Conservation (phyloP, 2,888 invertebrate species). For the Lysandra bellargus region DNA sequence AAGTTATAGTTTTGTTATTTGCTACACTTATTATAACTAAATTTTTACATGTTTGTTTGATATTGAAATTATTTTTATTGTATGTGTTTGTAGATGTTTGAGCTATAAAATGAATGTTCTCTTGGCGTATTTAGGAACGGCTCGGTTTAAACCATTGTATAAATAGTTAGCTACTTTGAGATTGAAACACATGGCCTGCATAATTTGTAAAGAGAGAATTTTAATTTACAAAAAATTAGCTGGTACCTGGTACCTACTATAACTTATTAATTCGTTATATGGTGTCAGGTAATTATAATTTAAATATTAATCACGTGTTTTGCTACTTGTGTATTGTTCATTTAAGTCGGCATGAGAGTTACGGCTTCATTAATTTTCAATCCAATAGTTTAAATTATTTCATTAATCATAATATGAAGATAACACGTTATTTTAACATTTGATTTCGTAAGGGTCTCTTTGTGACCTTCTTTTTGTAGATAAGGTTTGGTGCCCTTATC, state of each 20-base stretch:
- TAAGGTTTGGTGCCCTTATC: no score
- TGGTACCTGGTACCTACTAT: not conserved
- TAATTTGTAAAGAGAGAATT: slow-evolving; percentile 2
- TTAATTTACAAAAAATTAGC: not conserved
- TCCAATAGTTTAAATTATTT: no score
- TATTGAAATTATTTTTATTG: not conserved
- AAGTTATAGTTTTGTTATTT: not conserved
- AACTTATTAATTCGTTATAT: not conserved
- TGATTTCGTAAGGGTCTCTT: no score
- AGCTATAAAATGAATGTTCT: not conserved
- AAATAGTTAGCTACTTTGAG: slow-evolving; percentile 25
- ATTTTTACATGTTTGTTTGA: not conserved
- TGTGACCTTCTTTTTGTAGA: no score
- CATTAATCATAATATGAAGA: no score
- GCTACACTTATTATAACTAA: not conserved
- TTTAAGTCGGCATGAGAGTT: no score
- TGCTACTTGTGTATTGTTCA: no score
- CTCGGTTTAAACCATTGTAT: slow-evolving; percentile 20
- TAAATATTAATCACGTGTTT: no score
- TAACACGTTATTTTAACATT: no score
- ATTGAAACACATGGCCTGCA: slow-evolving; percentile 32
- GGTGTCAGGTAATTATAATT: no score
- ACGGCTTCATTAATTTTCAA: no score
- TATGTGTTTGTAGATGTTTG: not conserved
- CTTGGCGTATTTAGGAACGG: slow-evolving; percentile 5